Conservation (phyloP, 2,797 vertebrate species). For the Silurus aristotelis region DNA sequence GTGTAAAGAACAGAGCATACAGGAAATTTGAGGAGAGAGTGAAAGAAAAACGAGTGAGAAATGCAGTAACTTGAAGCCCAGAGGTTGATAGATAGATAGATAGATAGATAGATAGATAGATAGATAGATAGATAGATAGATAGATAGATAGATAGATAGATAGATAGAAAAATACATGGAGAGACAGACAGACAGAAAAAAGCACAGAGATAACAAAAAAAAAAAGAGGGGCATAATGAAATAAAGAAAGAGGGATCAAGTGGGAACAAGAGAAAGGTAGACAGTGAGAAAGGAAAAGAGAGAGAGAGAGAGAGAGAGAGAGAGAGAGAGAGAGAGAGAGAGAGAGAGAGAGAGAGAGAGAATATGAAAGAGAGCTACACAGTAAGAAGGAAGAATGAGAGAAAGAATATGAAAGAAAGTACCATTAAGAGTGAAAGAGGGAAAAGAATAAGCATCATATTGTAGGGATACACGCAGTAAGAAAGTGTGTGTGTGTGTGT, state of each 20-base stretch:
- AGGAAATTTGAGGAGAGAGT: slow-evolving; percentile 15
- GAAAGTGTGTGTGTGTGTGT: too few relatives aligned
- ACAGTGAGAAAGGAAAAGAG: neutral
- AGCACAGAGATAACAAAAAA: too few relatives aligned
- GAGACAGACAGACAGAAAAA: neutral
- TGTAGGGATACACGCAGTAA: too few relatives aligned
- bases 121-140: slow-evolving; percentile 3
- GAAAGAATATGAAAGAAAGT: too few relatives aligned
- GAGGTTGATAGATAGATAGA: neutral
- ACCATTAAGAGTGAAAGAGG: too few relatives aligned
- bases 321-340: neutral
- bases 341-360: neutral
- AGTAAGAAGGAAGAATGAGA: too few relatives aligned
- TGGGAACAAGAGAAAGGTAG: neutral
- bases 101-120: neutral
- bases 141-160: slow-evolving; percentile 12
- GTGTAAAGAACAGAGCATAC: too few relatives aligned
- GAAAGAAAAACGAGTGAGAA: slow-evolving; percentile 12
- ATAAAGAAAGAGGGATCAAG: slow-evolving; percentile 19
- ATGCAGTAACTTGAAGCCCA: too few relatives aligned
- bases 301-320: too few relatives aligned
- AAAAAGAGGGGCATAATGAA: neutral
- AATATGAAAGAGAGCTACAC: too few relatives aligned
- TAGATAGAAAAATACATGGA: neutral
- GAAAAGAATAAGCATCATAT: too few relatives aligned